Base-by-base conservation (phyloP, 2,888 invertebrate species). In the Dastarcus helophoroides region DNA sequence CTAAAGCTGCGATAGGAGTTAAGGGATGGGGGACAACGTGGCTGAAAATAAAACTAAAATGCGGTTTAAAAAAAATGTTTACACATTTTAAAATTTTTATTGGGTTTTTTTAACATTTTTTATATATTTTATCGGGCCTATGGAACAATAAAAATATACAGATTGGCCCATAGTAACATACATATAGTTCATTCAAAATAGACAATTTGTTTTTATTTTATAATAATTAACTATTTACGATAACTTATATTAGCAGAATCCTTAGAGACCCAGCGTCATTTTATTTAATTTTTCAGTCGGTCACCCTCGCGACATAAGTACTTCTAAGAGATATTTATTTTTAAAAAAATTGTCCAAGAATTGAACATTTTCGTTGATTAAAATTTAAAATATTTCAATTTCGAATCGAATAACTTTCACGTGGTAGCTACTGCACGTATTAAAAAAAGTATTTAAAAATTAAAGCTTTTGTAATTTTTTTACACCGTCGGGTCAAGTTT, bases 111-210 rank as follows among this genome's bases (percentile, higher is more conserved):
- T 47, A 47, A 53, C 50, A 51, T 51, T 53, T 54, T 46, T 47
- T 45, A 49, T 44, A 51, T 50, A 48, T 43, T 38, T 47, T 50
- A 48, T 41, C 41, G 51, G 54, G 53, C 53, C 43, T 48, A 42
- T 52, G 52, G 53, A 57, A 57, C 55, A 54, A 58, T 59, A 58
- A 54, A 59, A 59, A 59, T 59, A 58, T 57, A 59, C 59, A 58
- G 50, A 51, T 54, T 45, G 48, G 41, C 44, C 55, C 51, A 44
- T 42, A 44, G 27, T 56, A 53, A 56, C 54, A 55, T 54, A 56
- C 51, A 57, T 53, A 54, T 54, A 57, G 45, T 46, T 58, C 53
- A 56, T 49, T 59, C 53, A 59, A 57, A 56, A 56, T 56, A 56
- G 53, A 56, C 48, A 51, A 47, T 51, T 52, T 41, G 40, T 45